Conservation (phyloP, 2,113 vertebrate genomes). For the Harpagus bidentatus region DNA sequence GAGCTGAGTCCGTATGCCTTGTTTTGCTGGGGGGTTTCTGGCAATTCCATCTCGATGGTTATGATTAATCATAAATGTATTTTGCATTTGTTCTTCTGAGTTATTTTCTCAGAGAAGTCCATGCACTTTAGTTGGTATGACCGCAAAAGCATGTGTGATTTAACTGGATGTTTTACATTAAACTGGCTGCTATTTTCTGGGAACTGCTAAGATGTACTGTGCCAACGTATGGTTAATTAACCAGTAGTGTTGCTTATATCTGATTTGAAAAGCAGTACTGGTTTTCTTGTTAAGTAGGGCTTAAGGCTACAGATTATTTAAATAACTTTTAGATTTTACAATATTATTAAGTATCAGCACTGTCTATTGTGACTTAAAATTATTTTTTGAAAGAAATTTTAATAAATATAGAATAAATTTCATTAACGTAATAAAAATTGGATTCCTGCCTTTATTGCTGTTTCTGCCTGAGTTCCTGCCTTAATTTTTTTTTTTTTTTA, state of each 20-base stretch:
- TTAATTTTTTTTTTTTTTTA: neutral
- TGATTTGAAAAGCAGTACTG: neutral
- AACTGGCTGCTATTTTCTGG: neutral
- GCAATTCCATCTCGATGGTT: neutral
- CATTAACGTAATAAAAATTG: neutral
- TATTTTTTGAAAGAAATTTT: neutral
- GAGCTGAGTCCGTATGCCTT: neutral
- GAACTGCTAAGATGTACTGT: neutral
- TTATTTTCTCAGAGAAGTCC: neutral
- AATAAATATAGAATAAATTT: neutral
- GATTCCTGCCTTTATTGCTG: neutral
- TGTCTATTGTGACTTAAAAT: neutral
- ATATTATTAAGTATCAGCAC: neutral
- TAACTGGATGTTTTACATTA: neutral
- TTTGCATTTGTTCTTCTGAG: neutral
- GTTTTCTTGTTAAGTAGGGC: neutral
- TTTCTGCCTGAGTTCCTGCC: neutral
- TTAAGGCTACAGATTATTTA: neutral
- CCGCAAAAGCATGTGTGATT: neutral
- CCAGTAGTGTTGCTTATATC: neutral
- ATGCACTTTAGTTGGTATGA: neutral
- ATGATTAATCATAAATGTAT: neutral
- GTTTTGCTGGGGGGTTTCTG: neutral
- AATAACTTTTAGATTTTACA: neutral
- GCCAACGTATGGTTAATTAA: neutral